Base-by-base conservation (phyloP, 2,888 invertebrate genomes). In the Cynaeus angustus region DNA sequence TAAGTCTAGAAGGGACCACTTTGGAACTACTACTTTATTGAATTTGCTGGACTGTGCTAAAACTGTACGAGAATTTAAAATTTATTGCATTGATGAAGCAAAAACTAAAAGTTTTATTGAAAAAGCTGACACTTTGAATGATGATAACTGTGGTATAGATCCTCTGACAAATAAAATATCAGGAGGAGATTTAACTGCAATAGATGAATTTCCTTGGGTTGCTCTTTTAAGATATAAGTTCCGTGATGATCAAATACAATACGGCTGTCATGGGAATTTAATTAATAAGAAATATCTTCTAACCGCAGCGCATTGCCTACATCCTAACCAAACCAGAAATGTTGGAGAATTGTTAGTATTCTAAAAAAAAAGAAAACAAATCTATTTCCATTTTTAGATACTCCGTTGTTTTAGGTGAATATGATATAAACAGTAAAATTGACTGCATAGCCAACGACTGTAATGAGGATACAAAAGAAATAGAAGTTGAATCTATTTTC, bases 361-460 rank as follows among this genome's bases (percentile, higher is more conserved):
- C 33, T 21, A 66, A 73, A 5, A 26, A 7, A 26, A 9, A 48
- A 5, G 16, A n/a, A 48, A 48, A 16, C 5, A 9, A 3, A 21
- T 21, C 4, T 21, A 21, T 21, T 21, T 33, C 3, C 7, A 6
- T 6, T 80, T 81, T 10, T 77, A 89, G 89, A 68, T 83, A 85
- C 72, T 84, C 86, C 37, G 87, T 89, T 1, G 87, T 91, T 7
- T 83, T 92, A 33, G 92, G 92, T 0, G 92, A 92, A 83, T 90
- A 90, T 76, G 89, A 92, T 77, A 88, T 87, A 0, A 87, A 88
- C 73, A 88, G 86, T 0, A 87, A 88, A 33, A 83, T 86, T 0
- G 92, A 92, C 78, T 92, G 92, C 80, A 61, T 76, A 45, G 74
- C 73, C 13, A 59, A 58, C 58, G 70, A 77, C 16, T 80, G 79